Conservation (phyloP, 37 sponge, comb jelly and placozoan genomes). For the Halichondria panicea region DNA sequence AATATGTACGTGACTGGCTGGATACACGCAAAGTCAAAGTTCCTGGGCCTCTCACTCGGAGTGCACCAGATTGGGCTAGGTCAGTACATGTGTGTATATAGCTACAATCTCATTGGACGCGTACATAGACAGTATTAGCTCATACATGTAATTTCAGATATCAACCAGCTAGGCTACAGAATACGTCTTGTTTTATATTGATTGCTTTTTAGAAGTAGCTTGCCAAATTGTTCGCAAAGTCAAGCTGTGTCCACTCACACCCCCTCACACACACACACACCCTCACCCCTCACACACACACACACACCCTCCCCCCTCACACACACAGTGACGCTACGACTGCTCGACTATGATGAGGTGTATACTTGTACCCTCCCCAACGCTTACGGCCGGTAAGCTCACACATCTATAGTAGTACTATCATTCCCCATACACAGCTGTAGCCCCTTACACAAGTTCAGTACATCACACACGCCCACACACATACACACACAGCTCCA, state of each 20-base stretch:
- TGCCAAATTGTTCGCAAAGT: neutral
- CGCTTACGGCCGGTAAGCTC: conserved; percentile 83
- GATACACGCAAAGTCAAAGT: conserved; percentile 93
- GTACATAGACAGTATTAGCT: too few relatives aligned
- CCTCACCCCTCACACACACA: conserved; percentile 5
- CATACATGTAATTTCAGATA: too few relatives aligned
- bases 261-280: neutral
- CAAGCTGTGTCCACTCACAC: neutral
- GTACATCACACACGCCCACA: too few relatives aligned
- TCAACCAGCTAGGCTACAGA: too few relatives aligned
- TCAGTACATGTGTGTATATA: conserved; percentile 19
- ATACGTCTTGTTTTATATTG: neutral
- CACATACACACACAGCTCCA: conserved; percentile 54
- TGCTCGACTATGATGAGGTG: conserved; percentile 90
- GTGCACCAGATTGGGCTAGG: conserved; percentile 89
- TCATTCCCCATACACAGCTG: neutral
- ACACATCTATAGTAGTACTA: neutral
- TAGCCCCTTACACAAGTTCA: too few relatives aligned
- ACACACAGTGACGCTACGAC: conserved; percentile 53
- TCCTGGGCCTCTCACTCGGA: conserved; percentile 95
- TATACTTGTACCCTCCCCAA: conserved; percentile 86
- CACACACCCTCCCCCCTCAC: neutral
- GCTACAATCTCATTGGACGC: neutral
- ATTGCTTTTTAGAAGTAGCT: neutral
- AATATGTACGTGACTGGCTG: conserved; percentile 81